These are phyloP conservation scores for Nycticorax nycticorax DNA, from an alignment of 2,113 vertebrate genomes.

Conservation along the genomic window DNA sequence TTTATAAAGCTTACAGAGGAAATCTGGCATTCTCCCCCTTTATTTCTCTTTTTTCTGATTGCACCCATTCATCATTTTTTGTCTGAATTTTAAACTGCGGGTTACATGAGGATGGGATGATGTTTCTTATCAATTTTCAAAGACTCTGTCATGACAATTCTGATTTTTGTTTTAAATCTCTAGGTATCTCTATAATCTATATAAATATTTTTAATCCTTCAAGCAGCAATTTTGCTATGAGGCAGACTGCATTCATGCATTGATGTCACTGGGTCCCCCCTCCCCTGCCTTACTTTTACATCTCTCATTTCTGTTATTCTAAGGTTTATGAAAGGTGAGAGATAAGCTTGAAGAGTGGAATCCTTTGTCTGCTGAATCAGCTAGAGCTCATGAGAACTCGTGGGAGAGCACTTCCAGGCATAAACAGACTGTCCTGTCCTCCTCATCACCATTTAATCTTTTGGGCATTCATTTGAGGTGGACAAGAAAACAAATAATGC, in stretches of 20 bases:
- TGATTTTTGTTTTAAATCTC: slow-evolving; percentile 32
- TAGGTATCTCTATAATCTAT: background rate
- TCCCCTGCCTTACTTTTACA: background rate
- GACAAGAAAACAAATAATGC: background rate
- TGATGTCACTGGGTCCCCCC: background rate
- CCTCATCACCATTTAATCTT: background rate
- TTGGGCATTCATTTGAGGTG: background rate
- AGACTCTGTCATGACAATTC: background rate
- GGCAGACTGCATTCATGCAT: background rate
- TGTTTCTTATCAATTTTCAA: background rate
- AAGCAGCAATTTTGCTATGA: background rate
- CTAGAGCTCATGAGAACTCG: background rate
- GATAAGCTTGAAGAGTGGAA: background rate
- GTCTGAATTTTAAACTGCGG: background rate
- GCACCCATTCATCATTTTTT: background rate
- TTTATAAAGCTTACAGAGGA: background rate
- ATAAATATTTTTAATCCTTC: background rate
- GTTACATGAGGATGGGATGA: background rate
- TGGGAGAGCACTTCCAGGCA: background rate
- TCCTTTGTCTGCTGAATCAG: background rate
- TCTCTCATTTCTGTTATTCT: background rate
- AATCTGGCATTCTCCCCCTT: background rate
- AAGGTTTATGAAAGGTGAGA: background rate
- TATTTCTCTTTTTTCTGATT: slow-evolving; percentile 18
- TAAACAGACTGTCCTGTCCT: background rate